Conservation (phyloP, 2,888 invertebrate genomes). For the Caenorhabditis becei region DNA sequence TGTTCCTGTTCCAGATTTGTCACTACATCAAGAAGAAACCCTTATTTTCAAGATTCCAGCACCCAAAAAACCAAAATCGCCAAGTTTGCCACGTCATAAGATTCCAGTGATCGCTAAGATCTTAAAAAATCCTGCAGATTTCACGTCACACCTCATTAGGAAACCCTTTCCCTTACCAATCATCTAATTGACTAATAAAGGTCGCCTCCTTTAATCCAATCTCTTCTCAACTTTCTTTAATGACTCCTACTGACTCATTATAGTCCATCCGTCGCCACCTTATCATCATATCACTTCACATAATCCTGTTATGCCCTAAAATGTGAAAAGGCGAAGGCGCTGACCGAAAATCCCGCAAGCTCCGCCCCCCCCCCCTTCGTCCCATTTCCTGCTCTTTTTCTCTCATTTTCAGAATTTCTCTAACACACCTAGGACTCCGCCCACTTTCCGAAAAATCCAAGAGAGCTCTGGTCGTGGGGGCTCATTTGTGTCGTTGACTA, state of each 20-base stretch:
- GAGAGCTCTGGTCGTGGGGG: slow-evolving; percentile 7
- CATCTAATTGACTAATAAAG: slow-evolving; percentile 3
- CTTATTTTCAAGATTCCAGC: too few species aligned
- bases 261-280: slow-evolving; percentile 32
- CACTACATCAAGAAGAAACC: background rate
- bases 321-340: slow-evolving; percentile 20
- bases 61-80: too few species aligned
- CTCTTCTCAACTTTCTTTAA: slow-evolving; percentile 10
- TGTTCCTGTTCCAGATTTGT: background rate
- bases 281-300: slow-evolving; percentile 32
- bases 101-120: too few species aligned
- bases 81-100: too few species aligned
- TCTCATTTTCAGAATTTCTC: too few species aligned
- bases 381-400: too few species aligned
- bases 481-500: background rate
- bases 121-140: too few species aligned
- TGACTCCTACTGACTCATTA: slow-evolving; percentile 47
- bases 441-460: slow-evolving; percentile 45
- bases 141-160: slow-evolving; percentile 5
- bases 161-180: slow-evolving; percentile 8
- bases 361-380: slow-evolving; percentile 12
- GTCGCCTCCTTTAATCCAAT: slow-evolving; percentile 15
- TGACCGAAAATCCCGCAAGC: slow-evolving; percentile 49
- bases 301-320: slow-evolving; percentile 56
- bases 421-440: slow-evolving; percentile 1